Percentiles rank a stretch among this genome's conserved stretches.
These are phyloP conservation scores for Otus sunia DNA, from an alignment of 2,113 vertebrate genomes.

Conservation along the genomic window DNA sequence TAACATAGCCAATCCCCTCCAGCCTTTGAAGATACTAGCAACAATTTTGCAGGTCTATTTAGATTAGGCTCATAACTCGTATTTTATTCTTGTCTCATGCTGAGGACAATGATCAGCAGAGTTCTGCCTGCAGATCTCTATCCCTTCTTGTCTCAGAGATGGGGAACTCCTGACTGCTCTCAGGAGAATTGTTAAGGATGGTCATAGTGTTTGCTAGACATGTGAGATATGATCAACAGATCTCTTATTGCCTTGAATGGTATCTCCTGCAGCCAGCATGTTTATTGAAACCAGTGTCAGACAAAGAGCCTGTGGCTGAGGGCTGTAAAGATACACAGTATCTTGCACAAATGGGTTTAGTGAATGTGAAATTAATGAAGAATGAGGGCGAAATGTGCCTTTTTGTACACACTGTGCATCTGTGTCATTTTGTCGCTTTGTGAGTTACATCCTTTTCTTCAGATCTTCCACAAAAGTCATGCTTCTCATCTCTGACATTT, in stretches of 20 bases:
- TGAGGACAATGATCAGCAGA: not conserved
- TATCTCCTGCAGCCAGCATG: constrained; percentile 10
- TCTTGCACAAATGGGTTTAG: not conserved
- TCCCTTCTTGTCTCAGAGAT: not conserved
- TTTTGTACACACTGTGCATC: not conserved
- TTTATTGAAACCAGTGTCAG: not conserved
- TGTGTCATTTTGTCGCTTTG: constrained; percentile 31
- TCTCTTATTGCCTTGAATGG: not conserved
- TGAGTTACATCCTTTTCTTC: not conserved
- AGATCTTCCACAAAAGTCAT: not conserved
- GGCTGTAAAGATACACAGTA: not conserved
- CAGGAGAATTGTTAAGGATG: not conserved
- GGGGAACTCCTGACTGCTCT: not conserved
- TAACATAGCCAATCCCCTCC: not conserved
- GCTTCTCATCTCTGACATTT: constrained; percentile 4
- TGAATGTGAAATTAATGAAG: not conserved
- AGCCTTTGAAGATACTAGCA: not conserved
- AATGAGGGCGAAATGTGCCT: not conserved
- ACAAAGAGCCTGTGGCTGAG: not conserved
- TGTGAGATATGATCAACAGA: constrained; percentile 5
- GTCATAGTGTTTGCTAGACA: not conserved
- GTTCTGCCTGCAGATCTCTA: not conserved
- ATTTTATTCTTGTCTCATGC: not conserved
- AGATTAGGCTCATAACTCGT: not conserved
- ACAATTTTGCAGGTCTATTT: not conserved